Evolutionary conservation across 2,113 vertebrate species (phyloP), one percentile per base, ranked within the genome.

Genomic region (Pelobates fuscus): DNA sequence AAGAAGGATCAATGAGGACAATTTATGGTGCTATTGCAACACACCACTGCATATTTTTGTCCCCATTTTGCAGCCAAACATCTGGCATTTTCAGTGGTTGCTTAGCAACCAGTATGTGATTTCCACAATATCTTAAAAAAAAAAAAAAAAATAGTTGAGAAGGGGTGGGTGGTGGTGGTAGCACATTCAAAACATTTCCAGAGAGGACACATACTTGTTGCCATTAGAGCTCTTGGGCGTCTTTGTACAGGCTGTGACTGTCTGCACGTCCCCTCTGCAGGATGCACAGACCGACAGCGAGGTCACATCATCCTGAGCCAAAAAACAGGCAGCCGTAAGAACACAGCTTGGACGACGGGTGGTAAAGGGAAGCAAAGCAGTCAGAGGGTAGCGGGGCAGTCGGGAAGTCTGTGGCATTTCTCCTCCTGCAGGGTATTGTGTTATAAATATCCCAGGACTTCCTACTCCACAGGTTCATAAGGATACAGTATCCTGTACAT

Each of bases 361-460:
- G 64, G 70, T 77, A 77, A 77, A 67, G 60, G 77, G 49, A 71
- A 67, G 61, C 55, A 67, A 21, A 26, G 63, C 20, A 11, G 74
- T 60, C 15, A 0, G 54, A 67, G 80, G 82, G 72, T 67, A 67
- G 67, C 64, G 57, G 43, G 65, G 77, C 46, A 62, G 37, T 62
- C 77, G 32, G 83, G 80, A 80, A 73, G 78, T 78, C 78, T 67
- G 65, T 77, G 73, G 73, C 73, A 77, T 77, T 77, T 77, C 73
- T 77, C 27, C 65, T 77, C 26, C 64, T 52, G 41, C 64, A 61
- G 73, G 73, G 73, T 77, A 77, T 77, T 77, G 73, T 76, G 41
- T 77, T 77, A 77, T 68, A 77, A 61, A 77, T 77, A 77, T 57
- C 23, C 7, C 73, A 68, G 55, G 30, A 68, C 73, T 68, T 77